Percentiles rank a stretch among this genome's conserved stretches.
These are phyloP conservation scores for Raphicerus campestris DNA, from an alignment of 2,113 vertebrate genomes.

Conservation along the genomic window DNA sequence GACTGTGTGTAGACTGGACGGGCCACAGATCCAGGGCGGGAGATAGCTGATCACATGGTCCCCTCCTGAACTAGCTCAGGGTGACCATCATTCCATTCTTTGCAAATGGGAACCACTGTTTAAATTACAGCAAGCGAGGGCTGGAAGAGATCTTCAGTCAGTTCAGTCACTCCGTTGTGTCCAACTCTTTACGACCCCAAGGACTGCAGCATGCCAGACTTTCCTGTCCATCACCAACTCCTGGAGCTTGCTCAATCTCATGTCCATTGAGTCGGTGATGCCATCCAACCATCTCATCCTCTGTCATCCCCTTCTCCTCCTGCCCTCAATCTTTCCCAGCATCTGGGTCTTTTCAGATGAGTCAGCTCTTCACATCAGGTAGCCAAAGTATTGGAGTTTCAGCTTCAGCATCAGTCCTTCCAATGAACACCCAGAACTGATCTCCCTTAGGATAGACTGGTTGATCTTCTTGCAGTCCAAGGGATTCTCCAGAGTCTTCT, in stretches of 20 bases:
- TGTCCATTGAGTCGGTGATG: background rate
- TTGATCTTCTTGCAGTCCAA: background rate
- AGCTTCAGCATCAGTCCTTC: background rate
- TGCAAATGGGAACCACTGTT: background rate
- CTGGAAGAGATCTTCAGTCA: background rate
- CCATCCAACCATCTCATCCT: background rate
- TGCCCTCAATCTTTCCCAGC: background rate
- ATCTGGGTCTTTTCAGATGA: background rate
- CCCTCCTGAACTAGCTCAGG: background rate
- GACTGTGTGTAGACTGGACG: fast-evolving
- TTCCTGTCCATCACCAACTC: background rate
- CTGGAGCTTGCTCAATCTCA: background rate
- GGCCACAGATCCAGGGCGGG: background rate
- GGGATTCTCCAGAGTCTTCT: background rate
- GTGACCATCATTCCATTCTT: background rate
- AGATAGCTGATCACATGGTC: fast-evolving
- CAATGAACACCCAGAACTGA: background rate
- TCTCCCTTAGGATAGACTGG: background rate
- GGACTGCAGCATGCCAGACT: background rate
- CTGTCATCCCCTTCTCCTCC: background rate
- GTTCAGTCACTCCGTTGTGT: background rate
- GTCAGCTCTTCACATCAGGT: background rate
- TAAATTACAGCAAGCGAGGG: too few species aligned
- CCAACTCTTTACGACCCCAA: fast-evolving
- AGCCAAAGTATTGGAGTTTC: background rate